Percentiles rank a stretch among this genome's conserved stretches.
Evolutionary conservation across 2,888 invertebrate genomes (phyloP).

Genomic region (Acanthosoma haemorrhoidale): DNA sequence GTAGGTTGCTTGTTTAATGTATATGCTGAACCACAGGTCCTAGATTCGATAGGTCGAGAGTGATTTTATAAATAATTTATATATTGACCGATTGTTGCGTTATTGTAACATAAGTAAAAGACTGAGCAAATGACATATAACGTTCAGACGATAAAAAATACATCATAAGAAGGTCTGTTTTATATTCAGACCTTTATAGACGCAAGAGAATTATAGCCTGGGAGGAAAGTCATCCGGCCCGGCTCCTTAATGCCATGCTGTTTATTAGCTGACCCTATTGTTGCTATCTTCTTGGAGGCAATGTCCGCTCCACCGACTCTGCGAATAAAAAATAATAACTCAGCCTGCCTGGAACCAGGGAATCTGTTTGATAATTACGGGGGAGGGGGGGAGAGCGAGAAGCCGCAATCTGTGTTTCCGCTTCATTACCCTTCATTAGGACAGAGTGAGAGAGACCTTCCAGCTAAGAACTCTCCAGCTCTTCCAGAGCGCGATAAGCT

Average conservation of each 20-base stretch:
- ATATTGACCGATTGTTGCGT: too few species aligned
- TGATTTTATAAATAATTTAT: too few species aligned
- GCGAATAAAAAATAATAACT: constrained; percentile 1
- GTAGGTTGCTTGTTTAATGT: too few species aligned
- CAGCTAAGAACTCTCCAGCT: constrained; percentile 5
- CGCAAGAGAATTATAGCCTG: background rate
- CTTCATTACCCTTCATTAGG: constrained; percentile 39
- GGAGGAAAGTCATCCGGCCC: background rate
- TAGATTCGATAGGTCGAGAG: too few species aligned
- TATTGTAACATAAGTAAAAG: too few species aligned
- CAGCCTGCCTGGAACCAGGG: background rate
- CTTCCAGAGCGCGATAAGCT: background rate
- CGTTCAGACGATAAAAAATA: background rate
- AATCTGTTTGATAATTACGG: constrained; percentile 9
- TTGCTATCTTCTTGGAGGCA: background rate
- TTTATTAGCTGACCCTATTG: constrained; percentile 14
- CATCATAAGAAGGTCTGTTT: background rate
- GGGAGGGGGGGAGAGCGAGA: background rate
- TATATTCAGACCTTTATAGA: constrained; percentile 3
- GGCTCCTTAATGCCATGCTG: background rate
- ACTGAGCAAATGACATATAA: too few species aligned
- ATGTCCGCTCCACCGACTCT: background rate
- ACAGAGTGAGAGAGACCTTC: too few species aligned
- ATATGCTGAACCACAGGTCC: too few species aligned
- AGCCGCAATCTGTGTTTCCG: constrained; percentile 41